Evolutionary conservation across 2,113 vertebrate species (phyloP).

Genomic region (Tyto alba): DNA sequence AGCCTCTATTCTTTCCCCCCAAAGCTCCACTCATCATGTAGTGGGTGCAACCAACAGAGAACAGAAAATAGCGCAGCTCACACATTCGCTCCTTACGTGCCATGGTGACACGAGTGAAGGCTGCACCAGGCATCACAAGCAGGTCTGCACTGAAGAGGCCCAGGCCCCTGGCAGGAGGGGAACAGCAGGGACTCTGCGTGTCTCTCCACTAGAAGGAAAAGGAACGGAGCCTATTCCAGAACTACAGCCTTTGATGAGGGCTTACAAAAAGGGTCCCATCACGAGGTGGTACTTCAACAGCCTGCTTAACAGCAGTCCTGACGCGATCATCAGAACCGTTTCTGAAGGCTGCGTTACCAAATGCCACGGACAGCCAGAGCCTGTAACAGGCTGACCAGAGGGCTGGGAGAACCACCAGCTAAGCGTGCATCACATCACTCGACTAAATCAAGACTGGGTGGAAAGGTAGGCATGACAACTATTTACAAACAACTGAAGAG

Average conservation of each 20-base stretch:
- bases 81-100: background rate
- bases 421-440: background rate
- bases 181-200: rapidly evolving
- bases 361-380: background rate
- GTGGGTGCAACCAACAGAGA: background rate
- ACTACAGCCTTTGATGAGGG: background rate
- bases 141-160: background rate
- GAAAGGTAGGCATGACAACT: conserved; percentile 27
- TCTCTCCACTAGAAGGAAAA: background rate
- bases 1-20: too few species aligned
- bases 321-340: rapidly evolving
- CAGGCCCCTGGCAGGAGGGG: background rate
- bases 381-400: background rate
- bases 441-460: background rate
- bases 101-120: background rate
- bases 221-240: background rate
- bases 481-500: background rate
- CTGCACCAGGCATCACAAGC: background rate
- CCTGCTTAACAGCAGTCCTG: background rate
- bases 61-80: background rate
- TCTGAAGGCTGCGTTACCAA: background rate
- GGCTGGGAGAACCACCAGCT: background rate
- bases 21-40: rapidly evolving
- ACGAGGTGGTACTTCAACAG: background rate
- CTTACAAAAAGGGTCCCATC: background rate